A percentile compares a stretch with the other conserved stretches of the same genome.
These are phyloP conservation scores for Amblyraja radiata DNA, from an alignment of 2,797 vertebrate species.

Conservation along the genomic window DNA sequence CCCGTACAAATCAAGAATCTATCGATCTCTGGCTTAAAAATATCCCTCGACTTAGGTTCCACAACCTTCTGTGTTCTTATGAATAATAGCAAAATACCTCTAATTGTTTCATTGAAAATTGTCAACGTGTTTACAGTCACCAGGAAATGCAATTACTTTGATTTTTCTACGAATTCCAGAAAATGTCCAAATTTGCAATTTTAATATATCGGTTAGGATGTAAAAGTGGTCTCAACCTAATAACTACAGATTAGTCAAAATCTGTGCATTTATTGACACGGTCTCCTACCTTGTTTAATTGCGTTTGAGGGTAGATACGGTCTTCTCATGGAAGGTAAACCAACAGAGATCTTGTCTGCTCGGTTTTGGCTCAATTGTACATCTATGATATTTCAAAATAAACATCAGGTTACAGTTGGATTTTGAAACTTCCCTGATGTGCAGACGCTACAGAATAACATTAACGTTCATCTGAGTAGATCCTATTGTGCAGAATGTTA, in stretches of 20 bases:
- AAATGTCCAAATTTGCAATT: neutral
- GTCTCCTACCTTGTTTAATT: conserved; percentile 31
- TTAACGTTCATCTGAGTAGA: neutral
- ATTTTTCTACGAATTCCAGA: neutral
- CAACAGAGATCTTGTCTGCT: neutral
- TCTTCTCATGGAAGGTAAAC: neutral
- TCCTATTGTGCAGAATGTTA: neutral
- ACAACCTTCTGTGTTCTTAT: too few relatives aligned
- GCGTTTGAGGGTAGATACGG: neutral
- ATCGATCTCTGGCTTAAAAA: too few relatives aligned
- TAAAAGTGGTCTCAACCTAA: neutral
- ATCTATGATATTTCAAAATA: neutral
- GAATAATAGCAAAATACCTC: neutral
- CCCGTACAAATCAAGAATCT: too few relatives aligned
- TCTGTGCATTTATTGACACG: neutral
- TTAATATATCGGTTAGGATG: neutral
- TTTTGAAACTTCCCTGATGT: too few relatives aligned
- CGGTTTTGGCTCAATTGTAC: neutral
- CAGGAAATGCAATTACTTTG: neutral
- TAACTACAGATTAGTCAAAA: neutral
- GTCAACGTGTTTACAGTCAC: neutral
- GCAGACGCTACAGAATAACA: neutral
- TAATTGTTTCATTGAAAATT: neutral
- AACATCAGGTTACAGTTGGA: neutral
- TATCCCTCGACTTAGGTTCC: too few relatives aligned